Evolutionary conservation across 2,113 vertebrate species (phyloP).

Genomic region (Gobiocypris rarus): DNA sequence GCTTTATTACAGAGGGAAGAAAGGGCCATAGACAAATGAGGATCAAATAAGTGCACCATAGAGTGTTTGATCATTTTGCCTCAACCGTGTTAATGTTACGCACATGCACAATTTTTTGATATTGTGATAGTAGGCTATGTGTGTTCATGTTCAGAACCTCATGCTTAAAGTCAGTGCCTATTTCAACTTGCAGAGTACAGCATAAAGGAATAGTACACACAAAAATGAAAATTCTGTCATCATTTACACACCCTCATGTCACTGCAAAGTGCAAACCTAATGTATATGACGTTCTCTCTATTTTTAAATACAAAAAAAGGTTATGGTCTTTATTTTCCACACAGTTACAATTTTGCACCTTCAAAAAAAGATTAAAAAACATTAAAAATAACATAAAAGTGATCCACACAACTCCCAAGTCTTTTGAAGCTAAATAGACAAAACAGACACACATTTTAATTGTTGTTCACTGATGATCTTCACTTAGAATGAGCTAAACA

Average conservation of each 20-base stretch:
- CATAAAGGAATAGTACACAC: neutral
- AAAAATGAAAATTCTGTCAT: neutral
- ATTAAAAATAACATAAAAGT: neutral
- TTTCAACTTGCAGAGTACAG: neutral
- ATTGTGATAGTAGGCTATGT: neutral
- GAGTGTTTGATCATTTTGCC: constrained; percentile 17
- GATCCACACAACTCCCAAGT: neutral
- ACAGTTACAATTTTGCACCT: neutral
- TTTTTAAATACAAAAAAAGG: too few species aligned
- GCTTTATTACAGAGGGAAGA: constrained; percentile 38
- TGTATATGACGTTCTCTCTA: too few species aligned
- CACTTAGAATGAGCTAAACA: neutral
- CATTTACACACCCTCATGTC: neutral
- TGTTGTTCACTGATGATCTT: neutral
- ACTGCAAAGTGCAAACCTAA: too few species aligned
- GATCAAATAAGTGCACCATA: constrained; percentile 42
- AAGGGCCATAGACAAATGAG: constrained; percentile 44
- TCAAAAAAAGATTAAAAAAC: neutral
- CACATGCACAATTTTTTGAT: neutral
- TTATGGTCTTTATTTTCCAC: too few species aligned
- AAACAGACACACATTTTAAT: neutral
- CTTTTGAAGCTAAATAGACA: neutral
- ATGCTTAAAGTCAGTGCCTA: neutral
- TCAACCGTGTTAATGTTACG: neutral
- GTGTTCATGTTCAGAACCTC: neutral